Percentiles rank a stretch among this genome's conserved stretches.
Evolutionary conservation across 23 tunicate species (phyloP).

Genomic region (Ciona savignyi): DNA sequence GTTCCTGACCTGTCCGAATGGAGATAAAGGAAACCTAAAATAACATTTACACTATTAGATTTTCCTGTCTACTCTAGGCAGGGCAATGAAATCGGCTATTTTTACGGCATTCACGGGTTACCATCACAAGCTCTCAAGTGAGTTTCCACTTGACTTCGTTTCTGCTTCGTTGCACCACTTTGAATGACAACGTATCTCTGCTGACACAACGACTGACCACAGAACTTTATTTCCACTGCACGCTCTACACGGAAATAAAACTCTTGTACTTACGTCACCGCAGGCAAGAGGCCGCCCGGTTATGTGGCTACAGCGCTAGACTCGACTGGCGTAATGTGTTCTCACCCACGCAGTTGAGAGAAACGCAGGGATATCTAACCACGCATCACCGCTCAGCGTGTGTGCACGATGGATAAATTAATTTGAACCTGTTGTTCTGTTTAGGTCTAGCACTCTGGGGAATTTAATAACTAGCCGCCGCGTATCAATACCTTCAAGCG

Average conservation of each 20-base stretch:
- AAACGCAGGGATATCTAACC: background rate
- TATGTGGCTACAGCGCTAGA: background rate
- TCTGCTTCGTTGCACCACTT: no score
- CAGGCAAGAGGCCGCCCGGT: background rate
- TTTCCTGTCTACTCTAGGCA: no score
- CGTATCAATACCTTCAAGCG: no score
- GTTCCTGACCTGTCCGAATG: no score
- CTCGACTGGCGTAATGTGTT: background rate
- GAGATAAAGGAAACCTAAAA: no score
- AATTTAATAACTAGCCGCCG: background rate
- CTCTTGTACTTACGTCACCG: background rate
- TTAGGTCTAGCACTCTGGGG: background rate
- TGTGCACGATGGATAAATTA: background rate
- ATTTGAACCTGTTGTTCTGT: background rate
- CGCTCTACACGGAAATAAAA: background rate
- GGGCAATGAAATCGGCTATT: no score
- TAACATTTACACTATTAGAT: no score
- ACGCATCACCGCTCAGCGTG: background rate
- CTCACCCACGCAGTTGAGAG: constrained; percentile 1
- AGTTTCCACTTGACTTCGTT: no score
- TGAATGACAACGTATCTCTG: background rate
- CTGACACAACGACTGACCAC: background rate
- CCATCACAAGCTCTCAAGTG: no score
- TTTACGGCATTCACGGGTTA: no score
- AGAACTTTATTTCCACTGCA: background rate